Percentiles rank a stretch among this genome's conserved stretches.
Evolutionary conservation across 2,888 invertebrate genomes (phyloP).

Genomic region (Labia minor): DNA sequence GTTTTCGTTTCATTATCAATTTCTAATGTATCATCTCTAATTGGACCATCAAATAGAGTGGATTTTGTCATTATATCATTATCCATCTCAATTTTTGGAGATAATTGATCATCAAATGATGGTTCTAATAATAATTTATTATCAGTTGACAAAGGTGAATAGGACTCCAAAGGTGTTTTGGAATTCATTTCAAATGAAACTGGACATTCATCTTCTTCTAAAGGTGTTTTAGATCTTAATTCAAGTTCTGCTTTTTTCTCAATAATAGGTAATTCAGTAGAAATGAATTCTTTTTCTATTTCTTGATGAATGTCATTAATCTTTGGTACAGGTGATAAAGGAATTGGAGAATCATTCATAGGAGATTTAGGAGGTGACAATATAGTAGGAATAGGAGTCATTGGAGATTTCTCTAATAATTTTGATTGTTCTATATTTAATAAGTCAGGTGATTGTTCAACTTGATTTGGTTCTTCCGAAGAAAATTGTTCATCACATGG

Average conservation of each 20-base stretch:
- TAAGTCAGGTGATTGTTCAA: neutral
- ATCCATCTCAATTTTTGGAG: neutral
- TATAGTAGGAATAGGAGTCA: no score
- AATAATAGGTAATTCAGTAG: no score
- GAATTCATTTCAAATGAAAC: neutral
- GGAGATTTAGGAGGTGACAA: neutral
- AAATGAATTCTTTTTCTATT: no score
- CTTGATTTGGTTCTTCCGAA: neutral
- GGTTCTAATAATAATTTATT: no score
- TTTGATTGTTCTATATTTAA: neutral
- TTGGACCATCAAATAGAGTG: neutral
- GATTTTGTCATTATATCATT: slow-evolving; percentile 16
- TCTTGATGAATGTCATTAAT: no score
- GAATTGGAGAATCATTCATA: neutral
- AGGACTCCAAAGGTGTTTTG: neutral
- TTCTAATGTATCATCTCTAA: no score
- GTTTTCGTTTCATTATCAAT: no score
- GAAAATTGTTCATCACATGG: neutral
- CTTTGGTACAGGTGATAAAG: no score
- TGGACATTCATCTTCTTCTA: neutral
- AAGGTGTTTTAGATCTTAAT: no score
- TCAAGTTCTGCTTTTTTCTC: no score
- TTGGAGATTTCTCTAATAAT: neutral
- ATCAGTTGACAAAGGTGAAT: neutral
- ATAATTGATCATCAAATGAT: neutral